Conservation (phyloP, 2,888 invertebrate genomes). For the Cheilosia soror region DNA sequence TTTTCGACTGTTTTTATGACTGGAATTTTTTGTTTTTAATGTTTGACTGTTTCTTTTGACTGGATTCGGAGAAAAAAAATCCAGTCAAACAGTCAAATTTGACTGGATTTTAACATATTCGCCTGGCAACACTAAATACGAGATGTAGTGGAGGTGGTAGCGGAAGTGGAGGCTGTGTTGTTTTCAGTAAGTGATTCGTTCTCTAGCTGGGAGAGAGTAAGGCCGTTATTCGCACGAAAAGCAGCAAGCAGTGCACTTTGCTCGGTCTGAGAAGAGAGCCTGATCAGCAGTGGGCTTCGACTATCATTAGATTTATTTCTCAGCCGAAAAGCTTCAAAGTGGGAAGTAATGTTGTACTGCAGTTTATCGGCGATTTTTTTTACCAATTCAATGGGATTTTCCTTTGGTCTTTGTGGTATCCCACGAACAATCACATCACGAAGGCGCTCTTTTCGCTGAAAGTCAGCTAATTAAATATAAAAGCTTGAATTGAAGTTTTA, state of each 20-base stretch:
- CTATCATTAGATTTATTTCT: background rate
- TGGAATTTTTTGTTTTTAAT: no score
- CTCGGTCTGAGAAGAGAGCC: background rate
- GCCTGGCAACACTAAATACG: no score
- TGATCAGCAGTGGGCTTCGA: background rate
- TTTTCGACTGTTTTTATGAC: no score
- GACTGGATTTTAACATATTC: no score
- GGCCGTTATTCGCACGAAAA: background rate
- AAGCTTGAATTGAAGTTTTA: no score
- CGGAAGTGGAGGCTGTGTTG: background rate
- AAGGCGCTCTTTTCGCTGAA: background rate
- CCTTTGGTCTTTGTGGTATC: background rate
- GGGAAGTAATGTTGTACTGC: background rate
- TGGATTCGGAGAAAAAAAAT: no score
- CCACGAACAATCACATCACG: background rate
- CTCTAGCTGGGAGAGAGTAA: background rate
- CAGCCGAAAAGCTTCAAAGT: conserved; percentile 17
- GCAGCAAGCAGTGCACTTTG: conserved; percentile 28
- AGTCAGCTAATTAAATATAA: conserved; percentile 1
- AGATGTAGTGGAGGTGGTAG: background rate
- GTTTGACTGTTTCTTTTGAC: no score
- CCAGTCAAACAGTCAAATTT: no score
- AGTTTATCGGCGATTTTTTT: conserved; percentile 9
- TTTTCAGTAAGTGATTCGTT: background rate
- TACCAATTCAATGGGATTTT: background rate